Evolutionary conservation across 2,113 vertebrate species (phyloP).

Genomic region (Hippopotamus amphibius): DNA sequence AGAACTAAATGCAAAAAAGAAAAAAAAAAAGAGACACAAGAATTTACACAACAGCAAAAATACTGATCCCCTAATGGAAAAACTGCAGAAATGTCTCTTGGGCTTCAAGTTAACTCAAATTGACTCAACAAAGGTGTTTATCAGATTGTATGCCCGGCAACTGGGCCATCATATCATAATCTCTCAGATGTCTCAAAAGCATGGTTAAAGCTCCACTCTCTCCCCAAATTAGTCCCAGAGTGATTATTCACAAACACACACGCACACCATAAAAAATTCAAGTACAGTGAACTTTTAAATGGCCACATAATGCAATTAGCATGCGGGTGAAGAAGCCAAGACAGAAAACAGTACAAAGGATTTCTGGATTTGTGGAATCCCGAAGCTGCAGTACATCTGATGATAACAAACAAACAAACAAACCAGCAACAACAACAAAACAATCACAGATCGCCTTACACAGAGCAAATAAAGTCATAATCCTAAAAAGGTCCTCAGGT

Average conservation of each 20-base stretch:
- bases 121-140: slow-evolving; percentile 12
- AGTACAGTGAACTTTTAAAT: neutral
- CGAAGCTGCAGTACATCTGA: neutral
- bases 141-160: neutral
- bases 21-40: neutral
- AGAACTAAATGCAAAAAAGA: neutral
- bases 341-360: neutral
- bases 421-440: neutral
- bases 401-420: neutral
- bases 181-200: neutral
- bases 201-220: neutral
- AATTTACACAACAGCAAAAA: neutral
- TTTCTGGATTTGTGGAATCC: neutral
- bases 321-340: neutral
- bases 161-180: neutral
- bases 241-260: neutral
- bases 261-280: neutral
- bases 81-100: neutral
- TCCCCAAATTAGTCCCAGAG: neutral
- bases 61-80: neutral
- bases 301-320: neutral
- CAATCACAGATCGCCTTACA: neutral
- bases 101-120: neutral
- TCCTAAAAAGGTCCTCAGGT: neutral
- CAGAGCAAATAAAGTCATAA: neutral